phyloP scores from a whole-genome alignment of 2,113 vertebrate species.

The Passerina amoena region DNA sequence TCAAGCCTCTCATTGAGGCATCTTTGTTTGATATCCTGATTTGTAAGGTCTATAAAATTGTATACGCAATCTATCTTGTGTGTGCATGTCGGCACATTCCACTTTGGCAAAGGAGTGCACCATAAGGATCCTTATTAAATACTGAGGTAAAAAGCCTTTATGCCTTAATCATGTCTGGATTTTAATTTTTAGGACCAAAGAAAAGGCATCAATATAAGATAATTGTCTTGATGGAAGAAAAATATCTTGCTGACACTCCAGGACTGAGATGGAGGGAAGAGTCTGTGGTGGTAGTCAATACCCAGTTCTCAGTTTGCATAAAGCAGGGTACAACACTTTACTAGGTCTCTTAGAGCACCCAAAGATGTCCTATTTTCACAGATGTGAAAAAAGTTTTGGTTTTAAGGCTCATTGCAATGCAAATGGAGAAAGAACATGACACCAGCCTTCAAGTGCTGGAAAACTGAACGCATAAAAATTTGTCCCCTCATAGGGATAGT shows the following conservation, averaged over 20 bases:
- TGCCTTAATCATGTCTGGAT: background rate
- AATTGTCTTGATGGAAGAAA: background rate
- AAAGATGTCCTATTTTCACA: background rate
- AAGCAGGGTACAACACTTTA: background rate
- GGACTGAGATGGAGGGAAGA: background rate
- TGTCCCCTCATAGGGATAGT: background rate
- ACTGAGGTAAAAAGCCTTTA: background rate
- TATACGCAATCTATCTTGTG: rapidly evolving
- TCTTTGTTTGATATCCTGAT: background rate
- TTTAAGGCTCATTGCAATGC: background rate
- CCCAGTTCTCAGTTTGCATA: background rate
- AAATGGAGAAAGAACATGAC: background rate
- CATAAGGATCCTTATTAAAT: background rate
- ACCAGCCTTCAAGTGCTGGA: background rate
- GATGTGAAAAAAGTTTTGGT: background rate
- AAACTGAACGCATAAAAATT: background rate
- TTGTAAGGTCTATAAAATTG: background rate
- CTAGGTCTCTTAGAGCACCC: background rate
- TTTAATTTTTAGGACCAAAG: background rate
- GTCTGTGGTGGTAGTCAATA: background rate
- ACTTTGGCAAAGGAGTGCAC: background rate
- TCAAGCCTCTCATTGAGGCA: background rate
- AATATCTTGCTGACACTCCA: background rate
- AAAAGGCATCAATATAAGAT: background rate
- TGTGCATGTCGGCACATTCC: rapidly evolving